A percentile compares a stretch with the other conserved stretches of the same genome.
phyloP scores from a whole-genome alignment of 2,797 vertebrate species.

The Bovichtus diacanthus region DNA sequence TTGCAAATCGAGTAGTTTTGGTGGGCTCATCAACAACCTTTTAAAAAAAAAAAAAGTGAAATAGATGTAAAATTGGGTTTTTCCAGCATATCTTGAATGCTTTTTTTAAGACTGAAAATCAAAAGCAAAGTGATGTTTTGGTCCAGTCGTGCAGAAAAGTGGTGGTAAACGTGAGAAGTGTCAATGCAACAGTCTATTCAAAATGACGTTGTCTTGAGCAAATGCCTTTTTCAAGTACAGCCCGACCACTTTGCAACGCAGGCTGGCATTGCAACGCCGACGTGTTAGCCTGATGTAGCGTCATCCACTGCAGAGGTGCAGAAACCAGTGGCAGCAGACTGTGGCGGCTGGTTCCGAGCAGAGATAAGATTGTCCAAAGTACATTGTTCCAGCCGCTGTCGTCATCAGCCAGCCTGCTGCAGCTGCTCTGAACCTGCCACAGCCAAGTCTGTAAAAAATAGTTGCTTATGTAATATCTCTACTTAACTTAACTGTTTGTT shows the following conservation, averaged over 20 bases:
- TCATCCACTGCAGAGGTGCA: not conserved
- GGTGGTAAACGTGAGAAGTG: not conserved
- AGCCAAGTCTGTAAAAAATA: constrained; percentile 11
- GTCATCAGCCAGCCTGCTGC: not conserved
- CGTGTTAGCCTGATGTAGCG: not conserved
- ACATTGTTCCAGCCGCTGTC: not conserved
- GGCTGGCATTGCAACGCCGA: not conserved
- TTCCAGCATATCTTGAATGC: not conserved
- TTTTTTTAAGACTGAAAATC: not conserved
- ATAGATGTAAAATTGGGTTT: accelerated
- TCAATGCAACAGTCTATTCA: not conserved
- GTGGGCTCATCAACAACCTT: not conserved
- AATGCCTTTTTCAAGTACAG: not conserved
- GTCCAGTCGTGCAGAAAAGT: not conserved
- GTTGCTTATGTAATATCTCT: not conserved
- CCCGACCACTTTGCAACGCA: not conserved
- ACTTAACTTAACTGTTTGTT: not conserved
- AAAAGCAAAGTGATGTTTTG: not conserved
- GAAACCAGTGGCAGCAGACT: not conserved
- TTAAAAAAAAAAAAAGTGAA: too few species aligned
- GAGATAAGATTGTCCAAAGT: constrained; percentile 5
- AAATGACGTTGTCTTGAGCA: not conserved
- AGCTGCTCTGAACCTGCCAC: constrained; percentile 26
- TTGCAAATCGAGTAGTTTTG: not conserved
- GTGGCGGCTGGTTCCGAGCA: not conserved